Conservation (phyloP, 2,797 vertebrate species). For the Propithecus deckenii region DNA sequence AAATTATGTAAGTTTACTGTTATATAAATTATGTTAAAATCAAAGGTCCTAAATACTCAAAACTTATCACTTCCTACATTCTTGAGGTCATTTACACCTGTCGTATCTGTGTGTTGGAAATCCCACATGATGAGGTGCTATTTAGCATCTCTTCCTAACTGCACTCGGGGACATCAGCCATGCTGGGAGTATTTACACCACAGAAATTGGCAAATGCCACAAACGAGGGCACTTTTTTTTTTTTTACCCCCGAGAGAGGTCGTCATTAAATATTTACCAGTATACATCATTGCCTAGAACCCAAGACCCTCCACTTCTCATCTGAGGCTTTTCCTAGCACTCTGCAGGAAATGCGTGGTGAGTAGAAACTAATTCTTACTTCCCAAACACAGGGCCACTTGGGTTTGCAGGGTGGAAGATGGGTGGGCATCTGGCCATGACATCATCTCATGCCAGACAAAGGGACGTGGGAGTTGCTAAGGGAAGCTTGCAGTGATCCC, state of each 20-base stretch:
- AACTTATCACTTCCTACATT: fast-evolving
- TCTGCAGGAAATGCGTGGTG: neutral
- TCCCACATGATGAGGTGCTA: too few species aligned
- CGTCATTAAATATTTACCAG: neutral
- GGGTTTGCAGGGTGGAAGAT: too few species aligned
- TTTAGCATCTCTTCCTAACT: too few species aligned
- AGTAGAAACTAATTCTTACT: neutral
- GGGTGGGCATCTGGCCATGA: too few species aligned
- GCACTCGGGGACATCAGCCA: neutral
- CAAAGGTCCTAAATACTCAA: neutral
- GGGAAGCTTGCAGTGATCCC: too few species aligned
- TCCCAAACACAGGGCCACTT: neutral
- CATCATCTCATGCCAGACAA: neutral
- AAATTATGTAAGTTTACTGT: neutral
- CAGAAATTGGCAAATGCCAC: neutral
- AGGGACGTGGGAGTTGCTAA: fast-evolving
- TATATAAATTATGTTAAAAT: neutral
- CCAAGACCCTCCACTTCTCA: neutral
- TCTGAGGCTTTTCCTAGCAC: neutral
- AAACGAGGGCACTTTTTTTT: too few species aligned
- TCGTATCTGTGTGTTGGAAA: too few species aligned
- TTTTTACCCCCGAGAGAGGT: neutral
- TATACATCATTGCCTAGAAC: neutral
- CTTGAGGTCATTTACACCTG: neutral
- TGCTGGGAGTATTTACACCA: neutral